Base-by-base conservation (phyloP, 1,140 invertebrate genomes). In the Drosophila murphyi region DNA sequence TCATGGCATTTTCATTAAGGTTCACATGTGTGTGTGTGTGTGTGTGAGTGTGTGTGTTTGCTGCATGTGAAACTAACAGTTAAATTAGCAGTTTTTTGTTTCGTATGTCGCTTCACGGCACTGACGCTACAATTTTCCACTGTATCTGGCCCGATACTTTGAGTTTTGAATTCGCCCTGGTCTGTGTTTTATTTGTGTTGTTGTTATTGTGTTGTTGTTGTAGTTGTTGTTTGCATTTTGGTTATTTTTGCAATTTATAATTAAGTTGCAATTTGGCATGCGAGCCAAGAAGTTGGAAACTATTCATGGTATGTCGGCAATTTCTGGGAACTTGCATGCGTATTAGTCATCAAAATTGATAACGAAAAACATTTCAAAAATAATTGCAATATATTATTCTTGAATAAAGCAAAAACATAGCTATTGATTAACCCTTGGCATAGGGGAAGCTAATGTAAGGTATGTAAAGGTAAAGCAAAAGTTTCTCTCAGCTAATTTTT, bases 231-330 rank as follows among this genome's bases (percentile, higher is more conserved):
- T 20, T 20, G 20, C 20, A 20, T 20, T 20, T 20, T 20, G 20
- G 20, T 60, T 52, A 43, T 68, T 80, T 57, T 72, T 88, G 85
- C 85, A 88, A 88, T 88, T 88, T 89, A 89, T 88, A 88, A 88
- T 88, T 88, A 87, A 88, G 85, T 89, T 88, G 85, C 85, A 88
- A 89, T 88, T 88, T 88, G 85, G 77, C 77, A 78, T 79, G 85
- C 80, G 72, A 78, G 76, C 76, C 76, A 76, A 78, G 68, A 78
- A 77, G 74, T 43, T 73, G 69, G 65, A 72, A 81, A 85, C 86
- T 90, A 85, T 89, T 78, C 76, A 59, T 61, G 82, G 85, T 73
- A 74, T 81, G 78, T 65, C 41, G 57, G 61, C 32, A 60, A 56
- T 76, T 88, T 89, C 85, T 77, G 76, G 85, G 85, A 89, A 89